Evolutionary conservation across 2,888 invertebrate species (phyloP).

Genomic region (Cyrtodaria siliqua): DNA sequence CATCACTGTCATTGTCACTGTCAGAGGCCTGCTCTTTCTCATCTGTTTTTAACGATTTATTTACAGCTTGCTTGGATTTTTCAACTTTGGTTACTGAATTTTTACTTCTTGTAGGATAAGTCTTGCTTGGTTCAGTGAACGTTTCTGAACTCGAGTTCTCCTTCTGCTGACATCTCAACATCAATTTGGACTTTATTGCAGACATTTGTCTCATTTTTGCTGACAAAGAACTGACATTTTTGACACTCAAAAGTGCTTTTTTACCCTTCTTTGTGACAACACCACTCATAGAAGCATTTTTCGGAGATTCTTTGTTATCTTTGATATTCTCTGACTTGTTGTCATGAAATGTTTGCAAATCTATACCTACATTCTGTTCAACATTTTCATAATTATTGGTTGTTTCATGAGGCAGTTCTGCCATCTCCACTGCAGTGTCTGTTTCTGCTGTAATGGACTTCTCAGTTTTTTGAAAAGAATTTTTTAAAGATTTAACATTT

Average conservation of each 20-base stretch:
- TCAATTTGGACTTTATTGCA: constrained; percentile 29
- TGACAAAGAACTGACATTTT: constrained; percentile 22
- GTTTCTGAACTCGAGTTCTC: not conserved
- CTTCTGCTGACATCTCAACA: not conserved
- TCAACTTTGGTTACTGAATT: not conserved
- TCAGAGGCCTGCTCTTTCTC: not conserved
- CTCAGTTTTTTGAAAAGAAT: constrained; percentile 3
- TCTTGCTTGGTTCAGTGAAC: not conserved
- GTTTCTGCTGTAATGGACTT: constrained; percentile 2
- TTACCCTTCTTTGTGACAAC: not conserved
- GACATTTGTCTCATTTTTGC: constrained; percentile 44
- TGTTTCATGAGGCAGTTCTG: too few relatives aligned
- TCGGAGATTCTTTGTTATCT: not conserved
- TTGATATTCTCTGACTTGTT: not conserved
- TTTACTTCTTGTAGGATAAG: not conserved
- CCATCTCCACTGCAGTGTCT: too few relatives aligned
- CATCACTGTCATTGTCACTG: constrained; percentile 13
- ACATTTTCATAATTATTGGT: too few relatives aligned
- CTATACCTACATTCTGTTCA: not conserved
- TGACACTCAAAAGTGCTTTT: constrained; percentile 8
- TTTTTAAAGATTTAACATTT: too few relatives aligned
- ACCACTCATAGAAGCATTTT: not conserved
- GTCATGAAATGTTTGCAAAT: not conserved
- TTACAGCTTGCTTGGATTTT: too few relatives aligned
- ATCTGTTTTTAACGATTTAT: not conserved